phyloP scores from a whole-genome alignment of 2,797 vertebrate species.

The Chiloscyllium punctatum region DNA sequence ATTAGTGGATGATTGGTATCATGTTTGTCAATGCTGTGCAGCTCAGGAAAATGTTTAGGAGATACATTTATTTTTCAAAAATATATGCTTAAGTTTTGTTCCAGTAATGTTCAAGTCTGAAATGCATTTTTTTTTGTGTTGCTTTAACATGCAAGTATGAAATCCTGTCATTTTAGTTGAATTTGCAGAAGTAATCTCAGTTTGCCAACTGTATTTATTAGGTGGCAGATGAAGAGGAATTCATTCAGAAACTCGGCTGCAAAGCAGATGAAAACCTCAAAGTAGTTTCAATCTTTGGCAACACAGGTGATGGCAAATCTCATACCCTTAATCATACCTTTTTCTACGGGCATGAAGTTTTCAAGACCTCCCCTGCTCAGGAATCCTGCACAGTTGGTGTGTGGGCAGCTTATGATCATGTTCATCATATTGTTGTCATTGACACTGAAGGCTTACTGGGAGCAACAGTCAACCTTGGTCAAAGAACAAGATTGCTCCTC shows the following conservation, averaged over 20 bases:
- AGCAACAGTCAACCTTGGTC: constrained; percentile 86
- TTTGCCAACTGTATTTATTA: constrained; percentile 50
- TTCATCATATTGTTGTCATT: constrained; percentile 83
- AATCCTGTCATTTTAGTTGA: neutral
- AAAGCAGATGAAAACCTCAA: constrained; percentile 86
- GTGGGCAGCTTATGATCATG: constrained; percentile 91
- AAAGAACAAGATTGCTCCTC: constrained; percentile 87
- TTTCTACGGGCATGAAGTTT: constrained; percentile 92
- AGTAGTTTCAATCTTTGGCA: constrained; percentile 96
- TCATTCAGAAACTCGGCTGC: constrained; percentile 80
- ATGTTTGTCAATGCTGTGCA: neutral
- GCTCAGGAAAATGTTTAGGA: neutral
- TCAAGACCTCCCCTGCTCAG: constrained; percentile 91
- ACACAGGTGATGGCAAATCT: constrained; percentile 96
- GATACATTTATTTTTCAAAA: neutral
- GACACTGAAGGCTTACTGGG: constrained; percentile 95
- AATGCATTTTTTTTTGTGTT: neutral
- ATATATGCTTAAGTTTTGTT: neutral
- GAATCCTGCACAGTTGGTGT: constrained; percentile 96
- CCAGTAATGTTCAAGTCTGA: neutral
- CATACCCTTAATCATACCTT: constrained; percentile 98
- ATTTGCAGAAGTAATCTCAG: neutral
- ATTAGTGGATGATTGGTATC: neutral
- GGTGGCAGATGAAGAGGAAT: constrained; percentile 85
- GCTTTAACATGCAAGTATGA: neutral